Conservation (phyloP, 2,113 vertebrate species). For the Lonchura striata region DNA sequence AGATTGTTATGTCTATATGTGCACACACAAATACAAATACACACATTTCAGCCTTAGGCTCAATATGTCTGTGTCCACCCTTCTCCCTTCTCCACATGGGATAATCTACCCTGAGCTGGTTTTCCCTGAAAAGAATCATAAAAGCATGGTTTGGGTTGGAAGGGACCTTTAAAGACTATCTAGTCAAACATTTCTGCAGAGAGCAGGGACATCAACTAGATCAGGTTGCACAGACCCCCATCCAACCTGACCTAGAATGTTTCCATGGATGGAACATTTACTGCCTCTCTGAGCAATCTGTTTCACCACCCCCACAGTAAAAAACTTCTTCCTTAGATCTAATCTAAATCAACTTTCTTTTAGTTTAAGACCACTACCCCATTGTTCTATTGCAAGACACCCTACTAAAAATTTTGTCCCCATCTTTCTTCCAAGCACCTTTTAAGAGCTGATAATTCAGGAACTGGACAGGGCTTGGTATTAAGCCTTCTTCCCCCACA, state of each 20-base stretch:
- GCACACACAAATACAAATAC: background rate
- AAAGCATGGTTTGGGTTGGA: background rate
- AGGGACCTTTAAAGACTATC: background rate
- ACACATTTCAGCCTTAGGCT: background rate
- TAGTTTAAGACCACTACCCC: background rate
- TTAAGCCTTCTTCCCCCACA: background rate
- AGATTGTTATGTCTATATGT: background rate
- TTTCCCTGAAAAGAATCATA: background rate
- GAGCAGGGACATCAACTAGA: background rate
- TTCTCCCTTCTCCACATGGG: background rate
- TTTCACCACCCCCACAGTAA: background rate
- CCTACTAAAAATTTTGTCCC: background rate
- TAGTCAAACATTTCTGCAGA: background rate
- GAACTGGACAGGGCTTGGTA: background rate
- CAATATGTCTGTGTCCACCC: too few relatives aligned
- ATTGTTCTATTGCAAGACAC: background rate
- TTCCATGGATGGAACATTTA: background rate
- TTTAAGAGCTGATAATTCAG: background rate
- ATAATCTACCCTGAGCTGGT: background rate
- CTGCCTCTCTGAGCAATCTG: background rate
- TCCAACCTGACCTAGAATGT: background rate
- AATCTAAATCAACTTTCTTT: background rate
- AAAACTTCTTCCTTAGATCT: background rate
- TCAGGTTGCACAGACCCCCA: background rate
- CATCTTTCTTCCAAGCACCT: background rate